Conservation (phyloP, 2,113 vertebrate genomes). For the Garra rufa region DNA sequence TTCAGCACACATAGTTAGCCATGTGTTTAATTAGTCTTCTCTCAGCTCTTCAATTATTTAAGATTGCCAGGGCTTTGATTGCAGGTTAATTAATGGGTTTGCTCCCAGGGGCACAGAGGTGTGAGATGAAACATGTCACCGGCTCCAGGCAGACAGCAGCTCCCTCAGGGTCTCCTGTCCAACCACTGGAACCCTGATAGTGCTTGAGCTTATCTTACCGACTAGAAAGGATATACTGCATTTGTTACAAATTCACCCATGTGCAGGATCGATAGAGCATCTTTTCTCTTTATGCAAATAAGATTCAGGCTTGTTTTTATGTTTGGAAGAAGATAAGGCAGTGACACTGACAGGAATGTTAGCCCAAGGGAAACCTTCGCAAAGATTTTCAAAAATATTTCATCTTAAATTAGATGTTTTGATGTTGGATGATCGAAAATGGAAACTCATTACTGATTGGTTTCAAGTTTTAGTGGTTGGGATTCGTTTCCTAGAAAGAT, state of each 20-base stretch:
- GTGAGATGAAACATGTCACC: constrained; percentile 37
- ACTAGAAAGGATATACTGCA: background rate
- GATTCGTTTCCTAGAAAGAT: background rate
- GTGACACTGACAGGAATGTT: background rate
- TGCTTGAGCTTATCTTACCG: constrained; percentile 14
- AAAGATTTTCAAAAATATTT: constrained; percentile 2
- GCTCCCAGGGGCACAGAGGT: constrained; percentile 23
- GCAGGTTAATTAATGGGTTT: constrained; percentile 53
- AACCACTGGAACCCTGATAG: constrained; percentile 18
- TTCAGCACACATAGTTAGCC: background rate
- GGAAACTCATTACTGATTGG: background rate
- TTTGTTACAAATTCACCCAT: background rate
- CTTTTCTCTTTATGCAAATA: background rate
- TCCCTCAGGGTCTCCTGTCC: background rate
- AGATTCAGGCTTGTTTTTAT: background rate
- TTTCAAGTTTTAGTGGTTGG: background rate
- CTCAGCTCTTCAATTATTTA: constrained; percentile 49
- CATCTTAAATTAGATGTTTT: constrained; percentile 11
- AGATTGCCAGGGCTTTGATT: constrained; percentile 43
- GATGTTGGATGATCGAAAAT: background rate
- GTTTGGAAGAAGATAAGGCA: background rate
- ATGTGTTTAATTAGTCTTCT: constrained; percentile 46
- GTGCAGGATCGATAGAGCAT: background rate
- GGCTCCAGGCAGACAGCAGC: constrained; percentile 21
- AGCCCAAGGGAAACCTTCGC: background rate